phyloP scores from a whole-genome alignment of 2,797 vertebrate species.

The Arnoldichthys spilopterus region DNA sequence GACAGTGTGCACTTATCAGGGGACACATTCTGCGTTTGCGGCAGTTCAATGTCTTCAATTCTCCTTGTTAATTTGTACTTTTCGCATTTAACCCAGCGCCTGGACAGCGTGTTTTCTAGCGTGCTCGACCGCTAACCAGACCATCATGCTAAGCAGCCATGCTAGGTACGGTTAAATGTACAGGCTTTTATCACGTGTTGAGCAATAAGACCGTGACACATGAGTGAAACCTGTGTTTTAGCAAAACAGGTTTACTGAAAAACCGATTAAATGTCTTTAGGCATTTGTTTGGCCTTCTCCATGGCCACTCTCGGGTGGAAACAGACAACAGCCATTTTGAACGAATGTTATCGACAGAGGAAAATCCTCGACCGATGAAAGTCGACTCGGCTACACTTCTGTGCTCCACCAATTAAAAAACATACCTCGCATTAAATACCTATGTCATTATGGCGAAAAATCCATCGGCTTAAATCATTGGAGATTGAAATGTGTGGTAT shows the following conservation, averaged over 20 bases:
- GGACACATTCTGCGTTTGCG: too few species aligned
- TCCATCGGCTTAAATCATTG: background rate
- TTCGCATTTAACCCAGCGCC: too few species aligned
- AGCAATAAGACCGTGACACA: background rate
- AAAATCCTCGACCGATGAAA: background rate
- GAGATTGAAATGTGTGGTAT: background rate
- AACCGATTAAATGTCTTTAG: background rate
- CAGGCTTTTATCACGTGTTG: background rate
- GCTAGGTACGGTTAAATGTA: too few species aligned
- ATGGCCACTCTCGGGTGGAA: background rate
- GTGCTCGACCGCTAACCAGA: too few species aligned
- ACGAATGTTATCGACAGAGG: background rate
- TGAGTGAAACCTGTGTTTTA: background rate
- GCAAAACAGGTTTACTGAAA: background rate
- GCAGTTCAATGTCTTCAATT: too few species aligned
- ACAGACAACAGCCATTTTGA: background rate
- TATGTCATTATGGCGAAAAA: slow-evolving; percentile 29
- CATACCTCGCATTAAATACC: slow-evolving; percentile 43
- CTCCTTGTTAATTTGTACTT: too few species aligned
- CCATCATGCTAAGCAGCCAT: too few species aligned
- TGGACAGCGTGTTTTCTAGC: too few species aligned
- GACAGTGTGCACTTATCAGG: too few species aligned
- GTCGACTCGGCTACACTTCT: background rate
- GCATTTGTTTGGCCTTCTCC: background rate
- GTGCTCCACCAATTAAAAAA: background rate